phyloP scores from a whole-genome alignment of 2,888 invertebrate species.

The Epirrhoe tristata region DNA sequence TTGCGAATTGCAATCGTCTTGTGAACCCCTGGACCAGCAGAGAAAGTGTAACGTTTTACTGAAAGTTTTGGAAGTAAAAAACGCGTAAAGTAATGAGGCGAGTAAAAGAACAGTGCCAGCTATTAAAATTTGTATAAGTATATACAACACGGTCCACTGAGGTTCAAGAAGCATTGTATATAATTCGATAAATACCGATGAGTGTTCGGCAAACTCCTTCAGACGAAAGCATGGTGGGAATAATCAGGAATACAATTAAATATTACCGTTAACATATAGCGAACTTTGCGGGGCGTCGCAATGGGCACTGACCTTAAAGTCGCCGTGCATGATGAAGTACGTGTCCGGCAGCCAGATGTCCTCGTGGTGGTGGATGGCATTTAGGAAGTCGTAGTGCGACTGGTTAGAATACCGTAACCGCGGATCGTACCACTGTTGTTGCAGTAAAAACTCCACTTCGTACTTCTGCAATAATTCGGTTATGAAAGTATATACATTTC shows the following conservation, averaged over 20 bases:
- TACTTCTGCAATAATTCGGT: constrained; percentile 90
- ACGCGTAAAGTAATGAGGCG: constrained; percentile 47
- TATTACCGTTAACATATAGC: constrained; percentile 49
- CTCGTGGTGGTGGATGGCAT: constrained; percentile 96
- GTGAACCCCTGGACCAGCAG: constrained; percentile 55
- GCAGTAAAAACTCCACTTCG: constrained; percentile 97
- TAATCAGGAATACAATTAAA: constrained; percentile 65
- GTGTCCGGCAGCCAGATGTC: constrained; percentile 97
- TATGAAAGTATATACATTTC: constrained; percentile 5
- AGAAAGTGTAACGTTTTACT: constrained; percentile 50
- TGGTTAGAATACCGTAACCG: constrained; percentile 95
- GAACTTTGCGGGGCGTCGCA: constrained; percentile 36
- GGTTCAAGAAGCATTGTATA: constrained; percentile 68
- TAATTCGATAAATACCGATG: constrained; percentile 72
- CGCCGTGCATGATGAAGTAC: constrained; percentile 98
- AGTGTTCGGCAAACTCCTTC: constrained; percentile 75
- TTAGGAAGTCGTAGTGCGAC: constrained; percentile 94
- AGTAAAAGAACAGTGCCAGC: constrained; percentile 63
- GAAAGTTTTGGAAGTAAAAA: constrained; percentile 39
- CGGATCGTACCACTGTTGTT: constrained; percentile 97
- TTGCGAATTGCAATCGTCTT: constrained; percentile 51
- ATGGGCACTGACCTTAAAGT: constrained; percentile 89
- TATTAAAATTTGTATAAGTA: constrained; percentile 60
- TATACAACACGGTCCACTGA: constrained; percentile 65
- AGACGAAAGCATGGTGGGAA: constrained; percentile 73